phyloP scores from a whole-genome alignment of 2,888 invertebrate species.

The Ennomos erosarius region DNA sequence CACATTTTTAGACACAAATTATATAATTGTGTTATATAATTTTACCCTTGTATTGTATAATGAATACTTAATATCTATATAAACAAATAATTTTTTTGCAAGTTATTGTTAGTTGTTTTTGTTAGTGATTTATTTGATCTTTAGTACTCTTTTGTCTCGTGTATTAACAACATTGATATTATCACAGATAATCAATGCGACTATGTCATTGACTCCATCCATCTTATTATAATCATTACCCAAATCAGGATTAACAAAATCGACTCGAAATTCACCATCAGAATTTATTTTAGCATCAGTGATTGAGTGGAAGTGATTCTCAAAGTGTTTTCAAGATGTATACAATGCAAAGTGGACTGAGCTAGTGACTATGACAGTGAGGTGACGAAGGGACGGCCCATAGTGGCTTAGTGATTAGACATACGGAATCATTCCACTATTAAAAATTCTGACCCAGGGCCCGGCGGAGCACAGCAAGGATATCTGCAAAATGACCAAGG shows the following conservation, averaged over 20 bases:
- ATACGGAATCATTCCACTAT: slow-evolving; percentile 79
- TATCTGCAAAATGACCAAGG: slow-evolving; percentile 85
- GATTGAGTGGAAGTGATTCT: slow-evolving; percentile 30
- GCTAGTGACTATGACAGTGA: slow-evolving; percentile 68
- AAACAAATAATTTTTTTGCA: no score
- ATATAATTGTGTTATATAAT: slow-evolving; percentile 34
- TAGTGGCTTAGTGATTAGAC: slow-evolving; percentile 64
- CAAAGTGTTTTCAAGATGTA: slow-evolving; percentile 52
- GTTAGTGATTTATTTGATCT: slow-evolving; percentile 3
- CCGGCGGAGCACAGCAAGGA: slow-evolving; percentile 76
- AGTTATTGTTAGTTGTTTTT: no score
- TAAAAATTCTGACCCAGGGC: slow-evolving; percentile 82
- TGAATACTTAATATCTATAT: slow-evolving; percentile 15
- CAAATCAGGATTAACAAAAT: slow-evolving; percentile 49
- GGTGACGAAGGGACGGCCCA: slow-evolving; percentile 69
- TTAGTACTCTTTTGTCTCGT: slow-evolving; percentile 3
- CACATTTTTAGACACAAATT: slow-evolving; percentile 24
- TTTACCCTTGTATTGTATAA: slow-evolving; percentile 2
- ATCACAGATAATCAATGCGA: slow-evolving; percentile 10
- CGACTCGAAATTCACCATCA: slow-evolving; percentile 47
- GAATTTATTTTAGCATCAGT: slow-evolving; percentile 28
- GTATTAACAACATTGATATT: slow-evolving; percentile 10
- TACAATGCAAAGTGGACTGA: slow-evolving; percentile 56
- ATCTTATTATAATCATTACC: slow-evolving; percentile 55
- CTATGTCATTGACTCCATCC: slow-evolving; percentile 52